phyloP scores from a whole-genome alignment of 2,797 vertebrate species.

The Enteromius unitaeniatus region DNA sequence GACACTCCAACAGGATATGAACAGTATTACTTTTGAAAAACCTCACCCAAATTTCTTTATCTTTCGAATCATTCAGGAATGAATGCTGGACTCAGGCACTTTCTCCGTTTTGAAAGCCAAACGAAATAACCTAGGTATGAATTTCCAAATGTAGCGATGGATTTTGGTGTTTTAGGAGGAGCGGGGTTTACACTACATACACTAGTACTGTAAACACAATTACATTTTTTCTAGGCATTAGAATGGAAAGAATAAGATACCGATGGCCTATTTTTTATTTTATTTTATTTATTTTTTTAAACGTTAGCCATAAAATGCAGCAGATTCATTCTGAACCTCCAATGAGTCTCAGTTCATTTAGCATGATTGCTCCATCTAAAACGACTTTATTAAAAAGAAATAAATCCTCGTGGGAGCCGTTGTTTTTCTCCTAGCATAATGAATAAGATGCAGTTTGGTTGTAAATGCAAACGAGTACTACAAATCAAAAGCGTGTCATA shows the following conservation, averaged over 20 bases:
- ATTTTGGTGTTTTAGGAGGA: conserved; percentile 60
- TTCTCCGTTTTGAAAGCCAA: conserved; percentile 70
- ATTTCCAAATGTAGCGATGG: conserved; percentile 50
- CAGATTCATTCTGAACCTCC: not conserved
- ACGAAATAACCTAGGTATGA: conserved; percentile 67
- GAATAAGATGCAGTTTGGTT: not conserved
- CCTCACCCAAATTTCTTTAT: conserved; percentile 44
- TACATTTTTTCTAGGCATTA: not conserved
- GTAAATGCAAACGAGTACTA: not conserved
- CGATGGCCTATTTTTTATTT: no score
- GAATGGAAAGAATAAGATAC: not conserved
- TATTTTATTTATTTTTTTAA: not conserved
- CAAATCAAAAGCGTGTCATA: not conserved
- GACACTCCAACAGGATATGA: conserved; percentile 72
- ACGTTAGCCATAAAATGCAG: not conserved
- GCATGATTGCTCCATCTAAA: not conserved
- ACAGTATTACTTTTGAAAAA: conserved; percentile 48
- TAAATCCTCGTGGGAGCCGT: not conserved
- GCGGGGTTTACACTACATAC: conserved; percentile 59
- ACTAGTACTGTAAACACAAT: conserved; percentile 24
- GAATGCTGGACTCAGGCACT: conserved; percentile 78
- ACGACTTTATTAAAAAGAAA: not conserved
- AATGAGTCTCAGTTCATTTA: not conserved
- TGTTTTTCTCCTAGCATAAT: not conserved
- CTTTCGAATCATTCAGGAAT: conserved; percentile 68